Evolutionary conservation across 1,140 invertebrate species (phyloP).

Genomic region (Drosophila aff.): DNA sequence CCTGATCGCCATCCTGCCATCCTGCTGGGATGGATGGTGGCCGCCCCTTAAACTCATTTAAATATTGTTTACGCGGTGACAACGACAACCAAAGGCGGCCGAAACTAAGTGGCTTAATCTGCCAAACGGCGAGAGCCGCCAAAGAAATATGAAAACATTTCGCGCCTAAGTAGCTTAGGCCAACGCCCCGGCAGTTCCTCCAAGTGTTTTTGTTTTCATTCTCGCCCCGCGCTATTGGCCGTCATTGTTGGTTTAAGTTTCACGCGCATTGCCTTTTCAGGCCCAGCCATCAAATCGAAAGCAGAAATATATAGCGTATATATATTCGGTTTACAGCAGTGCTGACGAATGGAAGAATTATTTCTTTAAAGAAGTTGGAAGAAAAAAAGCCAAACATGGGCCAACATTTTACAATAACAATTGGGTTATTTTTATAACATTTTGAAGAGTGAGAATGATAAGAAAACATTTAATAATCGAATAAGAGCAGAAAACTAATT

Average conservation of each 20-base stretch:
- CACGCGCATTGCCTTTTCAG: conserved; percentile 54
- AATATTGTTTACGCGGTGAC: conserved; percentile 65
- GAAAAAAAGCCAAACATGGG: not conserved
- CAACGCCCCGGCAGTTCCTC: conserved; percentile 40
- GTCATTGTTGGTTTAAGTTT: conserved; percentile 47
- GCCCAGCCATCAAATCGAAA: conserved; percentile 46
- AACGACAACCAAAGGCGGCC: conserved; percentile 43
- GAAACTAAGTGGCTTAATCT: conserved; percentile 78
- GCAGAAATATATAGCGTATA: conserved; percentile 40
- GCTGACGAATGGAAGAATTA: not conserved
- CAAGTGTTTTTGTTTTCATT: conserved; percentile 54
- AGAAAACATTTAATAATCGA: not conserved
- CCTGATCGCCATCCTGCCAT: not conserved
- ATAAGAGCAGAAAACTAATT: not conserved
- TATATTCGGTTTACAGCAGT: not conserved
- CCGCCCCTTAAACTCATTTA: conserved; percentile 68
- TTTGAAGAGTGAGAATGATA: no score
- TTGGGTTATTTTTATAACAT: not conserved
- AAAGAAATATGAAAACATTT: conserved; percentile 72
- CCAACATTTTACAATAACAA: no score
- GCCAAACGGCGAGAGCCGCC: conserved; percentile 56
- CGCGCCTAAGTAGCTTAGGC: conserved; percentile 62
- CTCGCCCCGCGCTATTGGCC: conserved; percentile 14
- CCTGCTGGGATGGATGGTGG: conserved; percentile 3
- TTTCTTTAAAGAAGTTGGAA: not conserved